Evolutionary conservation across 2,797 vertebrate species (phyloP), one percentile per base, ranked within the genome.

Genomic region (Chloroceryle inda): DNA sequence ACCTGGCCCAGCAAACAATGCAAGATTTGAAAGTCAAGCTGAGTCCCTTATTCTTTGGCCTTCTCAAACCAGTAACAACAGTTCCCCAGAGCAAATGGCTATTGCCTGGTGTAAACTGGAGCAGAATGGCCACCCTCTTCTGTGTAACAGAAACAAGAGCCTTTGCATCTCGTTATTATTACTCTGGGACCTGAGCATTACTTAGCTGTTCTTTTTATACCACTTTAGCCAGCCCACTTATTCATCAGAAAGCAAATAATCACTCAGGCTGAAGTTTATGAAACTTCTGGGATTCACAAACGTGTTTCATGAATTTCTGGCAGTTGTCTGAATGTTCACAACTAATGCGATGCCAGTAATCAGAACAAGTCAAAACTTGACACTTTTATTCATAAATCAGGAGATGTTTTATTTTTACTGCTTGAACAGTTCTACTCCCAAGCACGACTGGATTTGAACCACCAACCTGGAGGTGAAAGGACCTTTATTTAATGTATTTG

Each of bases 221-320:
- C 1, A 0, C 42, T 88, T 85, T 10, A 88, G 79, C 55, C 72
- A 96, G 44, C 73, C 89, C 88, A n/a, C 55, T 94, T 81, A 73
- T 35, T 87, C 88, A 85, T 79, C 92, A 94, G 89, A 95, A 95
- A 89, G 82, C 40, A 93, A 95, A 95, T 67, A 91, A 92, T 88
- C 76, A 68, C 82, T 93, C 80, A 64, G 67, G 52, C 73, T 92
- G 88, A 94, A 93, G 88, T 95, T 95, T 95, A 97, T 96, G 89
- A 90, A 96, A 92, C 94, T 94, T 95, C 53, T 84, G 96, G 95
- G 96, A 96, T 95, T 93, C 88, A 82, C 96, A 95, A 94, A 96
- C 40, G 74, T 92, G 95, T 95, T 95, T 84, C 63, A 31, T 94
- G 89, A 74, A 90, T 95, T 96, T 92, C 91, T 97, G 96, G 92